Conservation (phyloP, 2,113 vertebrate genomes). For the Petaurus breviceps region DNA sequence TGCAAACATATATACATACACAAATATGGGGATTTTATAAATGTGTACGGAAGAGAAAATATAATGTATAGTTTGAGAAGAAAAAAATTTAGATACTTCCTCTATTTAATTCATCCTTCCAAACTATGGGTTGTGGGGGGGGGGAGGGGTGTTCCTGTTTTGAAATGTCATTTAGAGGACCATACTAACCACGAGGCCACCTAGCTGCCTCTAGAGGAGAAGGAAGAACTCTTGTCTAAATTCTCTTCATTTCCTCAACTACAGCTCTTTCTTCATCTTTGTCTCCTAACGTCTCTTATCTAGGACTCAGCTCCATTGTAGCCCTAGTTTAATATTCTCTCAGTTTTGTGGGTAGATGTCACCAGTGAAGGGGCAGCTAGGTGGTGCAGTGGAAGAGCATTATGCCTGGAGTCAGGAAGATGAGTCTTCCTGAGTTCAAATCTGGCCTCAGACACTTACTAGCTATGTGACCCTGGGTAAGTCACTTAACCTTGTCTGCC, state of each 20-base stretch:
- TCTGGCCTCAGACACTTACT: not conserved
- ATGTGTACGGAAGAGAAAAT: no score
- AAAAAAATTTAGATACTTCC: no score
- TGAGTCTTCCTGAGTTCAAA: not conserved
- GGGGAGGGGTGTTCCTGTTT: no score
- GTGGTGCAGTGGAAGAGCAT: not conserved
- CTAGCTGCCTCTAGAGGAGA: not conserved
- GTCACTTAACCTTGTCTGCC: no score
- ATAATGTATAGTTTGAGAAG: no score
- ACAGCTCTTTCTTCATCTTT: not conserved
- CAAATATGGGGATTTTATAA: no score
- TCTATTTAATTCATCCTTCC: no score
- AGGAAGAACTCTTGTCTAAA: not conserved
- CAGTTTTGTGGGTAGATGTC: not conserved
- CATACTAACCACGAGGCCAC: not conserved
- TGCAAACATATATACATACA: no score
- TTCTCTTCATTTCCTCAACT: not conserved
- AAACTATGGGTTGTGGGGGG: no score
- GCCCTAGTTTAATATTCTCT: not conserved
- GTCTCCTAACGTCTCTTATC: not conserved
- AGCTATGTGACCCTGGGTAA: not conserved
- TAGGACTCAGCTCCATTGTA: not conserved
- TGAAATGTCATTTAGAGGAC: no score
- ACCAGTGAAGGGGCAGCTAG: not conserved
- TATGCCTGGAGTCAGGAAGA: not conserved